Evolutionary conservation across 2,888 invertebrate species (phyloP).

Genomic region (Nephrotoma appendiculata): DNA sequence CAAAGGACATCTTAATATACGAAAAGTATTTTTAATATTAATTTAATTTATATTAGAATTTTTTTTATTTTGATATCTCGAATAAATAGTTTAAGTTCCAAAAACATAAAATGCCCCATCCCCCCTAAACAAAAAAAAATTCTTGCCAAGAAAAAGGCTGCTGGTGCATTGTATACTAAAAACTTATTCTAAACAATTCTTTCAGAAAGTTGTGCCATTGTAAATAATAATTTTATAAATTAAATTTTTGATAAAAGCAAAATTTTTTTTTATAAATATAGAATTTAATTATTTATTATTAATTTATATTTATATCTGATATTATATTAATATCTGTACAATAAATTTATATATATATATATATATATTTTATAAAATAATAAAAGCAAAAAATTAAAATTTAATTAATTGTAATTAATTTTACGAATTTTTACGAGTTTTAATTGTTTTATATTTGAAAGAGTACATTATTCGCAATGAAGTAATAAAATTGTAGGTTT

Average conservation of each 20-base stretch:
- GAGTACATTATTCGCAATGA: too few relatives aligned
- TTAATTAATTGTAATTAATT: neutral
- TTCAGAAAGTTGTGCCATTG: neutral
- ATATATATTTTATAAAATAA: neutral
- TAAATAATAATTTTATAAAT: neutral
- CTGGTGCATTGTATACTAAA: neutral
- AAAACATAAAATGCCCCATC: neutral
- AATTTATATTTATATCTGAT: neutral
- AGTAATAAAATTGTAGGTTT: too few relatives aligned
- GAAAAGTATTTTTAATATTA: neutral
- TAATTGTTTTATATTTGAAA: too few relatives aligned
- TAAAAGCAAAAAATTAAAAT: neutral
- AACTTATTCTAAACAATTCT: neutral
- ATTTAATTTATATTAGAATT: neutral
- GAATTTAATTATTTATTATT: neutral
- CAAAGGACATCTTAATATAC: neutral
- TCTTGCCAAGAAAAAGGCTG: neutral
- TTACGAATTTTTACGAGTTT: neutral
- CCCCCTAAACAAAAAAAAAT: neutral
- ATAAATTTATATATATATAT: neutral
- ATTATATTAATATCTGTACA: neutral
- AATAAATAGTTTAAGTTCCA: neutral
- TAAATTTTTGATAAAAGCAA: neutral
- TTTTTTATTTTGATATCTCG: neutral
- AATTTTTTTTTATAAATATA: neutral